These are phyloP conservation scores for Noctua comes DNA, from an alignment of 2,888 invertebrate genomes.

Conservation along the genomic window DNA sequence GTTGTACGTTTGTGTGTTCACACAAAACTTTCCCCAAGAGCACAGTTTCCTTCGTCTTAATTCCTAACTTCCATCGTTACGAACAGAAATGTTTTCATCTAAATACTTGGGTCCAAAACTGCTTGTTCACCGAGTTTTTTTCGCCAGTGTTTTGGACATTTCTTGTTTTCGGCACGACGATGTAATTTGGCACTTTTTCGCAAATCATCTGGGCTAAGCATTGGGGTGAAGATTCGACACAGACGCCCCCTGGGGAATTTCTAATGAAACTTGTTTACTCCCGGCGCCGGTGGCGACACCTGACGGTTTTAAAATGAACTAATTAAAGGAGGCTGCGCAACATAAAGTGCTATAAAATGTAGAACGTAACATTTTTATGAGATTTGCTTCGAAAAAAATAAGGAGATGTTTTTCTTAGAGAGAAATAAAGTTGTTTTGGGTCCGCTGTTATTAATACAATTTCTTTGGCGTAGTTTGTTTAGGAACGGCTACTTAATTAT, in stretches of 20 bases:
- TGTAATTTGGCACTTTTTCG: constrained; percentile 69
- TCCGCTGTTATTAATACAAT: constrained; percentile 35
- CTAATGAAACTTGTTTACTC: constrained; percentile 70
- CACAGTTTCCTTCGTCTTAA: constrained; percentile 51
- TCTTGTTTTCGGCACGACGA: constrained; percentile 65
- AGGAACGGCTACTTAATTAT: constrained; percentile 32
- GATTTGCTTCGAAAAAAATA: constrained; percentile 53
- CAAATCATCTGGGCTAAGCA: constrained; percentile 64
- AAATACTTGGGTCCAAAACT: constrained; percentile 59
- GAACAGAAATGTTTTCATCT: constrained; percentile 60
- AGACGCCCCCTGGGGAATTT: constrained; percentile 55
- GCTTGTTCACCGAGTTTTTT: constrained; percentile 60
- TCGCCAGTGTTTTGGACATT: constrained; percentile 58
- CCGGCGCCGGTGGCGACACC: constrained; percentile 62
- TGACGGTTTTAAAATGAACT: constrained; percentile 69
- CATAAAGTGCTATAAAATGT: constrained; percentile 62
- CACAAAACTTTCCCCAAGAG: constrained; percentile 48
- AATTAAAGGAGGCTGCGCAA: constrained; percentile 62
- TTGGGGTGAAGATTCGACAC: constrained; percentile 60
- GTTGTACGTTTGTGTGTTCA: constrained; percentile 26
- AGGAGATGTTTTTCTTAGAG: constrained; percentile 51
- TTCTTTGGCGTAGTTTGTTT: constrained; percentile 33
- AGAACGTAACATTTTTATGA: constrained; percentile 58
- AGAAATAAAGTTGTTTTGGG: constrained; percentile 40
- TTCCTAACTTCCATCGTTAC: constrained; percentile 60